A percentile compares a stretch with the other conserved stretches of the same genome.
These are phyloP conservation scores for Drosophila subobscura DNA, from an alignment of 1,140 invertebrate species.

Conservation along the genomic window DNA sequence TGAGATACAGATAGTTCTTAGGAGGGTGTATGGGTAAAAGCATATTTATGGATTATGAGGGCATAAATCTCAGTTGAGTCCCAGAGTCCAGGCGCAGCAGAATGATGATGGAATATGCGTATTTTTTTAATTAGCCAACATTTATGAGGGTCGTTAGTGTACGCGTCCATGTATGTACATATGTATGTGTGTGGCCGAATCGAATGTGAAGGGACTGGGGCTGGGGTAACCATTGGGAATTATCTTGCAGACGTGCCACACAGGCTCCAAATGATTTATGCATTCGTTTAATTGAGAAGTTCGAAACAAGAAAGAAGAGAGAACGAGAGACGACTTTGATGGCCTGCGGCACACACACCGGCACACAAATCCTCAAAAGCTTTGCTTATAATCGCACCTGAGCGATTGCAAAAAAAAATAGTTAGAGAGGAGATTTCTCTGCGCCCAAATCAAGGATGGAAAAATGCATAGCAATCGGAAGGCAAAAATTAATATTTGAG, in stretches of 20 bases:
- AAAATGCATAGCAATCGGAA: slow-evolving; percentile 66
- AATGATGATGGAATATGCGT: slow-evolving; percentile 83
- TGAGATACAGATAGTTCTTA: background rate
- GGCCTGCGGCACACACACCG: slow-evolving; percentile 8
- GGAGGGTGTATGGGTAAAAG: slow-evolving; percentile 49
- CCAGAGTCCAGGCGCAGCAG: slow-evolving; percentile 26
- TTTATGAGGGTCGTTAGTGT: slow-evolving; percentile 72
- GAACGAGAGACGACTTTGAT: slow-evolving; percentile 59
- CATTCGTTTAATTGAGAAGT: slow-evolving; percentile 83
- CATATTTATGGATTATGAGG: slow-evolving; percentile 82
- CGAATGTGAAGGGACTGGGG: slow-evolving; percentile 15
- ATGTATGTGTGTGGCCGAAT: slow-evolving; percentile 48
- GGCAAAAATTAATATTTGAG: slow-evolving; percentile 81
- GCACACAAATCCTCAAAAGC: slow-evolving; percentile 68
- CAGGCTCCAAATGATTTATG: slow-evolving; percentile 72
- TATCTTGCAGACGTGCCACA: slow-evolving; percentile 72
- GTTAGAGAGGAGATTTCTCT: slow-evolving; percentile 43
- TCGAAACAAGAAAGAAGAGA: slow-evolving; percentile 32
- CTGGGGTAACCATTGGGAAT: slow-evolving; percentile 67
- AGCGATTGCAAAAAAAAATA: slow-evolving; percentile 37
- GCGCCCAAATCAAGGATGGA: slow-evolving; percentile 25
- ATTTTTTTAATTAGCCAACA: slow-evolving; percentile 79
- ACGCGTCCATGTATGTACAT: slow-evolving; percentile 17
- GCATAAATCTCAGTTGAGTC: slow-evolving; percentile 76
- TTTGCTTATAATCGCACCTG: slow-evolving; percentile 80